Percentiles rank a stretch among this genome's conserved stretches.
Conservation (phyloP, 1,140 invertebrate species). For the Cyrtorhinus lividipennis region DNA sequence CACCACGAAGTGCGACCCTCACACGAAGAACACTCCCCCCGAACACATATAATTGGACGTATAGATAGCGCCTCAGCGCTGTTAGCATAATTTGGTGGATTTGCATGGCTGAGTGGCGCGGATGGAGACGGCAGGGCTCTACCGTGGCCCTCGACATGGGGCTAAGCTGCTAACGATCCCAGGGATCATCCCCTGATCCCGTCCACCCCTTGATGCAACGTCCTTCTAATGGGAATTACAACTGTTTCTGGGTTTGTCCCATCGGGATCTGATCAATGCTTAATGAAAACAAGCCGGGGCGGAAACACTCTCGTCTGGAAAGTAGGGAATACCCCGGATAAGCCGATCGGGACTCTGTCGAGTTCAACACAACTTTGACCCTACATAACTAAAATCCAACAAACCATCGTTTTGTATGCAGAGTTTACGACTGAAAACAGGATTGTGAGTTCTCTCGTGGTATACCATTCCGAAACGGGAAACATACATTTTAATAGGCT, state of each 20-base stretch:
- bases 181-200: constrained; percentile 5
- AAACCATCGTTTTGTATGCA: too few species aligned
- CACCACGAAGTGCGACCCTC: neutral
- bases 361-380: too few species aligned
- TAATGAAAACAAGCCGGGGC: neutral
- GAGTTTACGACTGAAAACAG: too few species aligned
- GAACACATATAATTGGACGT: neutral
- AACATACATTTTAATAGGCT: too few species aligned
- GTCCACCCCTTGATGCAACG: neutral
- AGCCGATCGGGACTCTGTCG: too few species aligned
- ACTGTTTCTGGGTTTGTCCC: neutral
- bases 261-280: neutral
- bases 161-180: constrained; percentile 4
- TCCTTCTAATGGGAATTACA: constrained; percentile 3
- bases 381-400: too few species aligned
- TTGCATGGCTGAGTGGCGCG: constrained; percentile 1
- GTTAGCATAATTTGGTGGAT: constrained; percentile 7
- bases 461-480: too few species aligned
- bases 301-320: constrained; percentile 2
- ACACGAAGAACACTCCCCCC: neutral
- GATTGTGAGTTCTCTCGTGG: too few species aligned
- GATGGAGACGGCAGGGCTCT: neutral
- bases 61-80: neutral
- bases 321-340: neutral
- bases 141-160: neutral